Base-by-base conservation (phyloP, 2,888 invertebrate genomes). In the Erannis defoliaria region DNA sequence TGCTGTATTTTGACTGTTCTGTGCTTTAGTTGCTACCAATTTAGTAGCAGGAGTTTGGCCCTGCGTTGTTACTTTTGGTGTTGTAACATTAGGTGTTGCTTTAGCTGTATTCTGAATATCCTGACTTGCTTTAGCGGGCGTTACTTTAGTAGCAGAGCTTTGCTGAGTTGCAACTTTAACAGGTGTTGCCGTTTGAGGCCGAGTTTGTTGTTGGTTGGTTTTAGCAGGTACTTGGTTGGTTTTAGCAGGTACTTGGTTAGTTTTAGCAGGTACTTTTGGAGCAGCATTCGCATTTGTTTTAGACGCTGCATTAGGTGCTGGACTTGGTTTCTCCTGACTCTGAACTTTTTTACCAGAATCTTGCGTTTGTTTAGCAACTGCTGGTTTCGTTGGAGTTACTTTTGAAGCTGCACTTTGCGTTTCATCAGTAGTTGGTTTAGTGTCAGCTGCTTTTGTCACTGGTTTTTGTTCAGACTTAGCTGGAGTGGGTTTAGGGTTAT, bases 381-480 rank as follows among this genome's bases (percentile, higher is more conserved):
- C n/a, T 38, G 45, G 8, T 49, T 31, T 31, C 2, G 16, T 14
- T 1, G 21, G 37, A 38, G 38, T 21, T 37, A 37, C 38, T 48
- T 54, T 48, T 35, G 19, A 2, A 42, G 38, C 26, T 9, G 29
- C 40, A n/a, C 29, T 46, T 40, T 50, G 12, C 21, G 53, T 21
- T 12, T 31, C 42, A 26, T 62, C 50, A 29, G 53, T 48, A 19
- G 67, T 46, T 14, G 57, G 4, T 35, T 50, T 43, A 33, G 33
- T 21, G 2, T 12, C 42, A n/a, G n/a, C 42, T 21, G 42, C 23
- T 42, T 57, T 23, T 14, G 18, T 33, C 16, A 42, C 18, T 26
- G 43, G 14, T 8, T 46, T 46, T n/a, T 26, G 29, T 48, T 59
- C 14, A 8, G 31, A 12, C n/a, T 33, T 48, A 42, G 26, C n/a